A percentile compares a stretch with the other conserved stretches of the same genome.
These are phyloP conservation scores for Botia almorhae DNA, from an alignment of 2,797 vertebrate genomes.

Conservation along the genomic window DNA sequence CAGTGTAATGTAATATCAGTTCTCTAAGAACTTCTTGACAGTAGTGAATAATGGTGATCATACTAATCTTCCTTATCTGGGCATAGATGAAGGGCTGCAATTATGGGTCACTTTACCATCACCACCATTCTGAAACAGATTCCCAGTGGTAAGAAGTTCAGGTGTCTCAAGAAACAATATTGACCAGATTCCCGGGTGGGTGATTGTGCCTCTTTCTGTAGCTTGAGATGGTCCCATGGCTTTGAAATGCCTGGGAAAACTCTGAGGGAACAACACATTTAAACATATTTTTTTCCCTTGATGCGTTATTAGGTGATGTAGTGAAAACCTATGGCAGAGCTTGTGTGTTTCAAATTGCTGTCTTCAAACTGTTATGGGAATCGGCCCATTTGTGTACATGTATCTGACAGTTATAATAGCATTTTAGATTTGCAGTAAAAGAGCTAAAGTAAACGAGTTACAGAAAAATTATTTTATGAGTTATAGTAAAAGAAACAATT, in stretches of 20 bases:
- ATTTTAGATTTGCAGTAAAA: background rate
- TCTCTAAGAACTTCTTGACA: slow-evolving; percentile 15
- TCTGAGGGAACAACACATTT: background rate
- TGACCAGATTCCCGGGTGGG: slow-evolving; percentile 22
- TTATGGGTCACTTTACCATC: slow-evolving; percentile 28
- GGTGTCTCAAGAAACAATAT: slow-evolving; percentile 19
- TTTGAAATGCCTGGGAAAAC: background rate
- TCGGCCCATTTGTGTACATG: background rate
- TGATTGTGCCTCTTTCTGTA: slow-evolving; percentile 23
- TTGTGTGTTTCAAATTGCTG: background rate
- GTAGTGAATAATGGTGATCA: background rate
- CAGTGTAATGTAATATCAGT: background rate
- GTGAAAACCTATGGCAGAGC: background rate
- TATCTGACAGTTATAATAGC: background rate
- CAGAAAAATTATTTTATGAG: no score
- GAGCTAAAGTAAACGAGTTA: background rate
- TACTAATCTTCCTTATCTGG: slow-evolving; percentile 32
- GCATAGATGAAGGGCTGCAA: slow-evolving; percentile 22
- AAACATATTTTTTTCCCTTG: slow-evolving; percentile 17
- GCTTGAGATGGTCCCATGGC: slow-evolving; percentile 5
- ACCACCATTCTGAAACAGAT: slow-evolving; percentile 18
- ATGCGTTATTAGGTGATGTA: background rate
- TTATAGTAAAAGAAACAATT: slow-evolving; percentile 4
- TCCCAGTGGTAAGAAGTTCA: slow-evolving; percentile 5
- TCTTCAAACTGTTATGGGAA: slow-evolving; percentile 11